Base-by-base conservation (phyloP, 2,888 invertebrate species). In the Drosophila ustulata region DNA sequence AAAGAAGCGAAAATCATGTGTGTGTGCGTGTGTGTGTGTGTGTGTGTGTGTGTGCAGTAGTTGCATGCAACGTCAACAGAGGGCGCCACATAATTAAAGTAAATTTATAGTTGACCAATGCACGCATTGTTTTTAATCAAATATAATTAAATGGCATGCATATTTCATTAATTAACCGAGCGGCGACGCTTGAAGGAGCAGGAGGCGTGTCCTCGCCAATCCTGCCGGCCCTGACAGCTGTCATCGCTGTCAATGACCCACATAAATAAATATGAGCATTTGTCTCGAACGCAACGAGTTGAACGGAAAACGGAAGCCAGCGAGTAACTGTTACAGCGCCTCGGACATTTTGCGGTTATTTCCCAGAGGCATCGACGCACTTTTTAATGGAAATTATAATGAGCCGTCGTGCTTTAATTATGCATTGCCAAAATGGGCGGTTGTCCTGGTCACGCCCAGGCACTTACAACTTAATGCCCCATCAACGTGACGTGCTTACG, bases 331-430 rank as follows among this genome's bases (percentile, higher is more conserved):
- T 68, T 58, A 47, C 56, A 43, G 34, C 37, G 47, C 45, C 51
- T 37, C 45, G 53, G 46, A 72, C 62, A 53, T 66, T 66, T 63
- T 72, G 65, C 47, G 62, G 57, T 59, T 59, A 56, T 43, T 47
- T 47, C 73, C 58, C 25, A 39, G 23, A 11, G 55, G 47, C 45
- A n/a, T 6, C 52, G 52, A 55, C 63, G 57, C 80, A 66, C 49
- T 81, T 84, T 85, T 89, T 85, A 89, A 85, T 85, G 85, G 85
- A 89, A 85, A 85, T 85, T 85, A 78, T 85, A 89, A 89, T 85
- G 87, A 88, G 75, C 50, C 84, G 76, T 50, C 50, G 71, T 59
- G 79, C 81, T 84, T 85, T 87, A 85, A 88, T 89, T 85, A 89
- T 85, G 89, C 79, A 88, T 73, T 62, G 64, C 66, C 41, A 41